Percentiles rank a stretch among this genome's conserved stretches.
These are phyloP conservation scores for Monoplex corrugatus DNA, from an alignment of 2,888 invertebrate genomes.

Conservation along the genomic window DNA sequence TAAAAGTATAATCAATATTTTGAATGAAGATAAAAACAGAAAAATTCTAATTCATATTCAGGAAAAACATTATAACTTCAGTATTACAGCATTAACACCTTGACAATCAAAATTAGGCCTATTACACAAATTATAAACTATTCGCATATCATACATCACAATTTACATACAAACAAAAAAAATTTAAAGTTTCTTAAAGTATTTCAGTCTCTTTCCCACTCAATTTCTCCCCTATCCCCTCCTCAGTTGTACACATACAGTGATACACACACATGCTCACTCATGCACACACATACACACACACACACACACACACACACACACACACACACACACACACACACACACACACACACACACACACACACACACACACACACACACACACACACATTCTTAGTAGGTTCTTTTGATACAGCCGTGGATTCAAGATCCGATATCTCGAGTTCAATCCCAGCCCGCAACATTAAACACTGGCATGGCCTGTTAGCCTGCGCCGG, in stretches of 20 bases:
- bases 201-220: background rate
- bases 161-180: no score
- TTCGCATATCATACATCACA: background rate
- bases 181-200: no score
- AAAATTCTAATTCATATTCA: no score
- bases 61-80: no score
- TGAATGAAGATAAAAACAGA: no score
- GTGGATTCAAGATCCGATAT: no score
- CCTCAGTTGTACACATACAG: background rate
- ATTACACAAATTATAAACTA: background rate
- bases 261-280: conserved; percentile 17
- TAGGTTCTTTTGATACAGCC: no score
- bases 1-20: no score
- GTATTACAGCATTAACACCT: background rate
- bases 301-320: conserved; percentile 19
- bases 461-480: background rate
- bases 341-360: conserved; percentile 16
- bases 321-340: conserved; percentile 8
- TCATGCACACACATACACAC: background rate
- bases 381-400: conserved; percentile 12
- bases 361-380: conserved; percentile 5
- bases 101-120: background rate
- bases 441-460: no score
- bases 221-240: background rate
- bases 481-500: background rate